Percentiles rank a stretch among this genome's conserved stretches.
These are phyloP conservation scores for Gymnocheta viridis DNA, from an alignment of 2,888 invertebrate species.

Conservation along the genomic window DNA sequence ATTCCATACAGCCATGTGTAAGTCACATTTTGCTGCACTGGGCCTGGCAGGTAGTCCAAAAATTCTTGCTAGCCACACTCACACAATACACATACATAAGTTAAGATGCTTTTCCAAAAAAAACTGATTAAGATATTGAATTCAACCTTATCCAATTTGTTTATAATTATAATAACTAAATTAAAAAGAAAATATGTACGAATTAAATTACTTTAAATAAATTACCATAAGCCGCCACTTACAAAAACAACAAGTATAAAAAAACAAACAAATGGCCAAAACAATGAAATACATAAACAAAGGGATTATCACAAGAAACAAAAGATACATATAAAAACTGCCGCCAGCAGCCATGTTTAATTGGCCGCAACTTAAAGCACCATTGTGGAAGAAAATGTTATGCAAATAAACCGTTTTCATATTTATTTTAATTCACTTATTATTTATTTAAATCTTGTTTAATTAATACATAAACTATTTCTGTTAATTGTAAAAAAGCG, in stretches of 20 bases:
- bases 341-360: conserved; percentile 20
- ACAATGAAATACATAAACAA: neutral
- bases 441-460: neutral
- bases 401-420: neutral
- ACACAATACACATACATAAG: too few species aligned
- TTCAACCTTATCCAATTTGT: neutral
- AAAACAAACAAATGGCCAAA: neutral
- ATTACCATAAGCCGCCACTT: conserved; percentile 2
- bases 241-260: conserved; percentile 2
- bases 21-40: too few species aligned
- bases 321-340: neutral
- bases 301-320: neutral
- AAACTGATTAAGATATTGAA: neutral
- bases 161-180: neutral
- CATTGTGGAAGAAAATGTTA: neutral
- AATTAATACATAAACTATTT: neutral
- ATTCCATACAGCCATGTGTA: too few species aligned
- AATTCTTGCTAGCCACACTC: too few species aligned
- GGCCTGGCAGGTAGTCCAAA: too few species aligned
- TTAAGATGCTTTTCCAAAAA: too few species aligned
- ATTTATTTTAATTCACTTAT: conserved; percentile 18
- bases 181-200: neutral
- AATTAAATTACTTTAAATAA: neutral
- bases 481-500: neutral
- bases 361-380: neutral